Evolutionary conservation across 2,888 invertebrate species (phyloP).

Genomic region (Ferrisia virgata): DNA sequence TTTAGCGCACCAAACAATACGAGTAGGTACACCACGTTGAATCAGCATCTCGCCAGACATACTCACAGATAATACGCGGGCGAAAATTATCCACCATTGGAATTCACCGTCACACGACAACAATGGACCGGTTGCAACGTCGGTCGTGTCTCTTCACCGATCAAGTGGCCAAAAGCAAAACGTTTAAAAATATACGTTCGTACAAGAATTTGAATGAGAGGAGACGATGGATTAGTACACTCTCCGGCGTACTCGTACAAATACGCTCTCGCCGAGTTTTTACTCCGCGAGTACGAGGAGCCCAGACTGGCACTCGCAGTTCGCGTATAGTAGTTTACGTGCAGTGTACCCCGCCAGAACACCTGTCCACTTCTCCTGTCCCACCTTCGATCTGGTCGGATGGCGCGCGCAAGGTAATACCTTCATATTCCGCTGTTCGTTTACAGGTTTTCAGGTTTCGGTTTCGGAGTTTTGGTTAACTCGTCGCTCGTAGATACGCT

Average conservation of each 20-base stretch:
- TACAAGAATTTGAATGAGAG: conserved; percentile 23
- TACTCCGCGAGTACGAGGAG: too few relatives aligned
- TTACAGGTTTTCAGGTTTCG: conserved; percentile 24
- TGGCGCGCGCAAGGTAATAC: conserved; percentile 15
- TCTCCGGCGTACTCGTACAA: not conserved
- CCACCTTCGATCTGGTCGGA: not conserved
- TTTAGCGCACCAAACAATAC: too few relatives aligned
- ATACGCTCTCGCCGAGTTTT: too few relatives aligned
- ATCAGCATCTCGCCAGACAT: not conserved
- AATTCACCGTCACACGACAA: conserved; percentile 7
- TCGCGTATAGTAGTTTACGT: not conserved
- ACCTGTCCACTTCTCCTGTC: conserved; percentile 6
- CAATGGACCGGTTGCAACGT: conserved; percentile 1
- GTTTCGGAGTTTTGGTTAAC: not conserved
- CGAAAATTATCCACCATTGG: conserved; percentile 14
- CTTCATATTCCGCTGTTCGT: not conserved
- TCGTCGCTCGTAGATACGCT: not conserved
- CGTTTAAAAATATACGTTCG: too few relatives aligned
- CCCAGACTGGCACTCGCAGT: not conserved
- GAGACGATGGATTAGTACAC: not conserved
- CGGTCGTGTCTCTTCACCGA: not conserved
- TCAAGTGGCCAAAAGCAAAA: conserved; percentile 26
- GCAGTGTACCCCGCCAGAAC: not conserved
- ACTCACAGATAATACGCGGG: not conserved
- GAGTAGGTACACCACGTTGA: too few relatives aligned